A percentile compares a stretch with the other conserved stretches of the same genome.
Evolutionary conservation across 2,113 vertebrate genomes (phyloP).

Genomic region (Lethenteron reissneri): DNA sequence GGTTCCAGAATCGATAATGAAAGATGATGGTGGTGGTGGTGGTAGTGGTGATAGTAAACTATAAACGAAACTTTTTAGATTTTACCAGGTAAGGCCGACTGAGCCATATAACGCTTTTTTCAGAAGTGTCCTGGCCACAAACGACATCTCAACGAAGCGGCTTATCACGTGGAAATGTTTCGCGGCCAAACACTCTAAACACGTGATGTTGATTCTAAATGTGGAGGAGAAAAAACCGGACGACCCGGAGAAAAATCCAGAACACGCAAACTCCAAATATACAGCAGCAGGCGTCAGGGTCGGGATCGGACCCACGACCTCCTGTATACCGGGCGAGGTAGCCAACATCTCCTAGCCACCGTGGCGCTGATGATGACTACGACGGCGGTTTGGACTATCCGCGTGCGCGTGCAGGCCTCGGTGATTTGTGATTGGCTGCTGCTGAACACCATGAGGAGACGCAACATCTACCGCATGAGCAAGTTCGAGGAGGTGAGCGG

Average conservation of each 20-base stretch:
- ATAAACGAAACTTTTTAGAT: too few species aligned
- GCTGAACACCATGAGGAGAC: slow-evolving; percentile 65
- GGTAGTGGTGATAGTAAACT: too few species aligned
- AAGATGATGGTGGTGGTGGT: too few species aligned
- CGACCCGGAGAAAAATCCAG: background rate
- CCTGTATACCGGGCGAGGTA: background rate
- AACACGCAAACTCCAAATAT: background rate
- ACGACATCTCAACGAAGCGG: too few species aligned
- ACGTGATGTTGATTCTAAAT: too few species aligned
- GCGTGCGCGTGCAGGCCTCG: slow-evolving; percentile 33
- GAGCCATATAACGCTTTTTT: too few species aligned
- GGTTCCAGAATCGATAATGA: too few species aligned
- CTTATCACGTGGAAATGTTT: too few species aligned
- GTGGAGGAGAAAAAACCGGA: background rate
- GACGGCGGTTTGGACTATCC: background rate
- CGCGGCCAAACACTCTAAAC: too few species aligned
- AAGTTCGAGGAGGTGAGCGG: slow-evolving; percentile 54
- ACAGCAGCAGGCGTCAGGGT: background rate
- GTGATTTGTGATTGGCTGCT: slow-evolving; percentile 78
- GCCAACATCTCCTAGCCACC: background rate
- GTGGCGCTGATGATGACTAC: background rate
- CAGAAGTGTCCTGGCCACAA: too few species aligned
- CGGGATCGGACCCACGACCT: background rate
- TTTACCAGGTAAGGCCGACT: too few species aligned
- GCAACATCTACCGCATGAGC: slow-evolving; percentile 47